Evolutionary conservation across 2,113 vertebrate genomes (phyloP).

Genomic region (Riparia riparia): DNA sequence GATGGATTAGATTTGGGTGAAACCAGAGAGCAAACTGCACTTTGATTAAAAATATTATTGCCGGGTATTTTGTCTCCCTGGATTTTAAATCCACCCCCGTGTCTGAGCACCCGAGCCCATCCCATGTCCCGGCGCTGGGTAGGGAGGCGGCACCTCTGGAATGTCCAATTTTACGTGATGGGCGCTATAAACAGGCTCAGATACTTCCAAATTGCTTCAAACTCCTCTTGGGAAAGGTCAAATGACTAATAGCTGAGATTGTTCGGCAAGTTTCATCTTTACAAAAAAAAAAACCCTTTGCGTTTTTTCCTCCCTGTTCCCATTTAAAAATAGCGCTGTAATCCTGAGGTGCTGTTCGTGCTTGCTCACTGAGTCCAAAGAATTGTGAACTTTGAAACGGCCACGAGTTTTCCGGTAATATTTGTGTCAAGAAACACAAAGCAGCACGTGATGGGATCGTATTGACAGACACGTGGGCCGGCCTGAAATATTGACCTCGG

Average conservation of each 20-base stretch:
- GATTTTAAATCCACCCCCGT: background rate
- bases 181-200: background rate
- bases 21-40: constrained; percentile 23
- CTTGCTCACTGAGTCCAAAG: background rate
- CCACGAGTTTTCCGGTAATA: background rate
- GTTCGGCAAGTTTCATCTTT: background rate
- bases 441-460: rapidly evolving
- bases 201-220: background rate
- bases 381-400: background rate
- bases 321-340: background rate
- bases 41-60: constrained; percentile 22
- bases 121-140: background rate
- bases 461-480: background rate
- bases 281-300: background rate
- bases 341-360: background rate
- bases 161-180: background rate
- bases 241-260: background rate
- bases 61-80: background rate
- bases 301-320: background rate
- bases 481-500: rapidly evolving
- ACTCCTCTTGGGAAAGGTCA: background rate
- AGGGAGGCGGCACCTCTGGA: background rate
- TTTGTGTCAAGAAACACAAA: background rate
- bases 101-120: background rate
- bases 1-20: constrained; percentile 35